phyloP scores from a whole-genome alignment of 2,113 vertebrate species.

The Eubucco bourcierii region DNA sequence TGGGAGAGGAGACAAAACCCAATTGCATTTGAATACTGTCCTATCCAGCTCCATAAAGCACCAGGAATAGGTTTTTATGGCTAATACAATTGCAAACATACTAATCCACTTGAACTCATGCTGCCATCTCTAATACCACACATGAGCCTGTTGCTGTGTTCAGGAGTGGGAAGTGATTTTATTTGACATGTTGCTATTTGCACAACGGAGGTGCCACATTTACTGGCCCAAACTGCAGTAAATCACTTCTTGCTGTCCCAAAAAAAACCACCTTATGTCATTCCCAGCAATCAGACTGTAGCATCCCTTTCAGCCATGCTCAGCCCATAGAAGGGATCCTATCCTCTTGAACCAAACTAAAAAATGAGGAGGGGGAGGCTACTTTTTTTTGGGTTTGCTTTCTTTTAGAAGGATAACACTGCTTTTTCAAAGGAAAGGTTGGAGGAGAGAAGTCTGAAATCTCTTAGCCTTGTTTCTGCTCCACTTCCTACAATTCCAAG shows the following conservation, averaged over 20 bases:
- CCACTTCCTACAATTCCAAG: not conserved
- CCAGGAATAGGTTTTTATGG: not conserved
- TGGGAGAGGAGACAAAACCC: not conserved
- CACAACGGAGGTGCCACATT: not conserved
- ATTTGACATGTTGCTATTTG: not conserved
- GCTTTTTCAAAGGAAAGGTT: not conserved
- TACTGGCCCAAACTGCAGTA: not conserved
- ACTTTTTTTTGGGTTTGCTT: no score
- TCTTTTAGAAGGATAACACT: not conserved
- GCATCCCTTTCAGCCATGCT: not conserved
- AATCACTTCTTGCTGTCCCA: not conserved
- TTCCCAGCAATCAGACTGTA: not conserved
- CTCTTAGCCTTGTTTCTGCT: not conserved
- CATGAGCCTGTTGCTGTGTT: not conserved
- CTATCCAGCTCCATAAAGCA: not conserved
- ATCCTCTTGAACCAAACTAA: not conserved
- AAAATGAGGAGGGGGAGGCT: not conserved
- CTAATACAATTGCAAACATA: not conserved
- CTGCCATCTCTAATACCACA: not conserved
- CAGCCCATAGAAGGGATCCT: not conserved
- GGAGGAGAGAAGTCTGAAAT: not conserved
- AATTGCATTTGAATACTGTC: not conserved
- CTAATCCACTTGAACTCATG: not conserved
- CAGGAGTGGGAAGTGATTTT: not conserved
- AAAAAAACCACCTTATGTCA: not conserved